phyloP scores from a whole-genome alignment of 1,140 invertebrate species.

The Carcinoscorpius rotundicauda region DNA sequence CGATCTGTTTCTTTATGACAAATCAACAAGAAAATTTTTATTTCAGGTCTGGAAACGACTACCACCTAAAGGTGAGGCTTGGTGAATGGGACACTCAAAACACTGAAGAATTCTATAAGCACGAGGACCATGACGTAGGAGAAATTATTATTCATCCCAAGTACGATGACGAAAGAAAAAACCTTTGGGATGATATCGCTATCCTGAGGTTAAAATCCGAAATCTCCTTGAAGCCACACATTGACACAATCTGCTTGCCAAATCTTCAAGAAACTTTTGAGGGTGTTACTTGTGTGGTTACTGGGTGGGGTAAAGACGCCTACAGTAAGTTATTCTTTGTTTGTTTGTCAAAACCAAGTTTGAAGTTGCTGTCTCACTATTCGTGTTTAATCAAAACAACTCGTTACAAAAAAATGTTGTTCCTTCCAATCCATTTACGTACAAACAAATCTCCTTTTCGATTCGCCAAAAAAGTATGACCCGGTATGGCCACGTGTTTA shows the following conservation, averaged over 20 bases:
- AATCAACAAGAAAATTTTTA: too few relatives aligned
- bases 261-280: conserved; percentile 26
- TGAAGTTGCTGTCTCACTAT: too few relatives aligned
- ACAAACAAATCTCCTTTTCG: too few relatives aligned
- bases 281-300: conserved; percentile 46
- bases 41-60: too few relatives aligned
- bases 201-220: conserved; percentile 45
- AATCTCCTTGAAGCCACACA: conserved; percentile 45
- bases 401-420: too few relatives aligned
- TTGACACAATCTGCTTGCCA: conserved; percentile 56
- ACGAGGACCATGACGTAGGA: conserved; percentile 53
- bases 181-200: conserved; percentile 53
- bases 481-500: too few relatives aligned
- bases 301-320: conserved; percentile 64
- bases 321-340: conserved; percentile 43
- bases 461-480: too few relatives aligned
- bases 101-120: conserved; percentile 50
- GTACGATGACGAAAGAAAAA: conserved; percentile 36
- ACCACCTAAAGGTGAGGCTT: conserved; percentile 29
- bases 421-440: too few relatives aligned
- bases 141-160: conserved; percentile 42
- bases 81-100: conserved; percentile 71
- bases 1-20: too few relatives aligned
- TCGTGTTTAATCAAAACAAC: too few relatives aligned
- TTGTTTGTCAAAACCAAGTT: too few relatives aligned